Evolutionary conservation across 1,140 invertebrate species (phyloP), one percentile per base, ranked within the genome.

Genomic region (Physella acuta): DNA sequence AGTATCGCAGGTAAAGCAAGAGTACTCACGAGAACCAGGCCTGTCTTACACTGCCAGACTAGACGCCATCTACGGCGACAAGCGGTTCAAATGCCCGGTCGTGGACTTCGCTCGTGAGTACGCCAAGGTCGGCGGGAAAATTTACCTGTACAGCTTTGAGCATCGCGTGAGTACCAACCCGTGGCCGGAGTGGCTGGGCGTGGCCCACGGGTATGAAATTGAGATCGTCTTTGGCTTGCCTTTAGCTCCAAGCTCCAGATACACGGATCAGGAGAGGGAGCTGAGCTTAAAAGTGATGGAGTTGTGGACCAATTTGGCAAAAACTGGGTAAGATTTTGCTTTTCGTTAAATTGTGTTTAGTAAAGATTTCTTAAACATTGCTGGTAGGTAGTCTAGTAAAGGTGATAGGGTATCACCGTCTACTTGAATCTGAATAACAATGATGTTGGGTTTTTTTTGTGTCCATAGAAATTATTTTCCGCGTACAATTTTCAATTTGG

Each of bases 141-240:
- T 76, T 2, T 81, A 76, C 58, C 24, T 81, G 63, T 80, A 80
- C 59, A 68, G 70, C 17, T 79, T 76, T 61, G 71, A 77, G 34
- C 73, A 78, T 37, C 66, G 75, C 11, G 51, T 68, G 31, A 62
- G 55, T 17, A 73, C 89, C 70, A 94, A 92, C 81, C 92, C 92
- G 0, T 98, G 95, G 95, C 96, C 95, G 1, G 90, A 89, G 65
- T 98, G 95, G 95, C 94, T 94, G 65, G 95, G 95, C 5, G 93
- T 94, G 0, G 91, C 97, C 88, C 95, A 98, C 84, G 95, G 91
- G 1, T 95, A 97, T 83, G 95, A 98, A 84, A 95, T 98, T 72
- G 93, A 94, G 82, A 89, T 94, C 53, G 92, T 95, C 83, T 96
- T 96, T 84, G 91, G 92, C 70, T 91, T 92, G 11, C 94, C 95